A percentile compares a stretch with the other conserved stretches of the same genome.
These are phyloP conservation scores for Grallaria varia DNA, from an alignment of 2,113 vertebrate species.

Conservation along the genomic window DNA sequence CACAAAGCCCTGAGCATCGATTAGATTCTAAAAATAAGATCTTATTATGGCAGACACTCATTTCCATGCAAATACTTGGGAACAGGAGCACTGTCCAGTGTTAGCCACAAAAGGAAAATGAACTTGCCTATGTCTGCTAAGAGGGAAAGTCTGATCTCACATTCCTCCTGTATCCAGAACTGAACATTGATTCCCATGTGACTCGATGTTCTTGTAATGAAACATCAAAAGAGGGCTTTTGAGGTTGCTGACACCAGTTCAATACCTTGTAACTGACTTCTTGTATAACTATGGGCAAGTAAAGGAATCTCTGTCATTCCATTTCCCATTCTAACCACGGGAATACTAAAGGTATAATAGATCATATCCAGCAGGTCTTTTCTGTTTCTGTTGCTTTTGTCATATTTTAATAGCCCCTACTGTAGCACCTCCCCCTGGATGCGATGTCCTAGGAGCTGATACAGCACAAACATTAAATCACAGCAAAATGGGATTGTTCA, in stretches of 20 bases:
- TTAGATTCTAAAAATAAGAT: slow-evolving; percentile 66
- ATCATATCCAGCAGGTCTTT: background rate
- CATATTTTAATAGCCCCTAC: background rate
- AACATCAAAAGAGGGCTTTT: background rate
- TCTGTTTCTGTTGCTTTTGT: background rate
- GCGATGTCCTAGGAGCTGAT: background rate
- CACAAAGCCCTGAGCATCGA: slow-evolving; percentile 62
- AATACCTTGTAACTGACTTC: background rate
- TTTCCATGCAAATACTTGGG: slow-evolving; percentile 48
- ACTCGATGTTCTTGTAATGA: background rate
- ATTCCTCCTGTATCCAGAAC: background rate
- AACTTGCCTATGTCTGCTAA: background rate
- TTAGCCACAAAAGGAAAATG: background rate
- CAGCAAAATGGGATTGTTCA: background rate
- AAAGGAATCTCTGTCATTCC: background rate
- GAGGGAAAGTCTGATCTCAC: background rate
- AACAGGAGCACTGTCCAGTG: background rate
- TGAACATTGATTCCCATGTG: background rate
- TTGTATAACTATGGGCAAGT: background rate
- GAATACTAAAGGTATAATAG: background rate
- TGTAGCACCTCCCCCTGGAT: background rate
- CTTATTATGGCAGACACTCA: slow-evolving; percentile 56
- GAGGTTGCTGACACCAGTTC: background rate
- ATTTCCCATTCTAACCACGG: background rate
- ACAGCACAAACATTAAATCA: background rate